Evolutionary conservation across 2,888 invertebrate species (phyloP).

Genomic region (Dascillus cervinus): DNA sequence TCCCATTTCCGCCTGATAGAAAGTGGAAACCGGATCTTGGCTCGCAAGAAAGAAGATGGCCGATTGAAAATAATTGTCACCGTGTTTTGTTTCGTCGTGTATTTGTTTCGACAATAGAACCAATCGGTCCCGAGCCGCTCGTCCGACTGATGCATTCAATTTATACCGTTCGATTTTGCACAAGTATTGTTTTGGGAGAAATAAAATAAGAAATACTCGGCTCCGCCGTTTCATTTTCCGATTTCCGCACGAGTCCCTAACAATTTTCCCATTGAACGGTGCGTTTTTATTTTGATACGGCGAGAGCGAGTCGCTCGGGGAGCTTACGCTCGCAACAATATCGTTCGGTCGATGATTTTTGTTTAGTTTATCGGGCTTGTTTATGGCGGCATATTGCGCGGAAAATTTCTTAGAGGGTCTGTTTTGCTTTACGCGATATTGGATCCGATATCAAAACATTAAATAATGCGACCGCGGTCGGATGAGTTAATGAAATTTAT

Average conservation of each 20-base stretch:
- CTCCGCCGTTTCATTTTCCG: slow-evolving; percentile 17
- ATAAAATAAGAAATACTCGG: slow-evolving; percentile 36
- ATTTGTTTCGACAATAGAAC: slow-evolving; percentile 30
- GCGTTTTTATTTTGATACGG: slow-evolving; percentile 17
- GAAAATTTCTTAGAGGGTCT: slow-evolving; percentile 22
- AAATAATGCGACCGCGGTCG: slow-evolving; percentile 25
- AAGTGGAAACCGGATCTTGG: slow-evolving; percentile 30
- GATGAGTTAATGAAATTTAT: no score
- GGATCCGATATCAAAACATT: slow-evolving; percentile 31
- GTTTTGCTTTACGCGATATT: slow-evolving; percentile 31
- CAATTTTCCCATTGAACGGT: slow-evolving; percentile 10
- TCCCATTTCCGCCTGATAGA: slow-evolving; percentile 30
- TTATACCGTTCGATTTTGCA: slow-evolving; percentile 31
- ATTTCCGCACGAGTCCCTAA: slow-evolving; percentile 13
- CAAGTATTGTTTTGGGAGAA: slow-evolving; percentile 38
- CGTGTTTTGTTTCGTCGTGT: slow-evolving; percentile 34
- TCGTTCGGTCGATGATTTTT: slow-evolving; percentile 28
- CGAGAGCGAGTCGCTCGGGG: slow-evolving; percentile 16
- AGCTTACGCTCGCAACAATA: slow-evolving; percentile 22
- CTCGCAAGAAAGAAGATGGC: slow-evolving; percentile 26
- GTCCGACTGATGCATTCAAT: slow-evolving; percentile 41
- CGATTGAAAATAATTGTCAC: slow-evolving; percentile 44
- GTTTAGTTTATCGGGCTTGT: slow-evolving; percentile 34
- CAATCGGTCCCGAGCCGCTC: slow-evolving; percentile 40
- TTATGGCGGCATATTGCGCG: slow-evolving; percentile 32